Base-by-base conservation (phyloP, 2,797 vertebrate species). In the Capromys pilorides region DNA sequence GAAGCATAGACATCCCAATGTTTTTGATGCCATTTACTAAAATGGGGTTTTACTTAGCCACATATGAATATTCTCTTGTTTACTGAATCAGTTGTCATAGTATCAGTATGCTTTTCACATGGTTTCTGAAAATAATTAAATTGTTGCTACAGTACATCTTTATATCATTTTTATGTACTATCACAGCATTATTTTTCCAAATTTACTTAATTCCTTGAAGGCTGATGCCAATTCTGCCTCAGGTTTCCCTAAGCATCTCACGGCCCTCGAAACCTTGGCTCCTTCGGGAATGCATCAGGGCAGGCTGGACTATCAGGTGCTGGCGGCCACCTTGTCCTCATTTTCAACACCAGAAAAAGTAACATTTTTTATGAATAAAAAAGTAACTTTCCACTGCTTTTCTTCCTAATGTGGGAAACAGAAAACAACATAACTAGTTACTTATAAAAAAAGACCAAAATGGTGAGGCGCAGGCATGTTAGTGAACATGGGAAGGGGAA, bases 361-460 rank as follows among this genome's bases (percentile, higher is more conserved):
- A 95, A 39, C 31, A 59, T 61, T 96, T 96, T 82, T 87, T 84
- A 59, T 71, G 49, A 84, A 94, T 95, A 80, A 90, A 95, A 28
- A 82, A 87, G 28, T 94, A 82, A 86, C 62, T 81, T 96, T 33
- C 88, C 18, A 57, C 41, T 69, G 51, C 21, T 73, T 59, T 82
- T 81, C 33, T 81, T 87, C 88, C 26, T 62, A 87, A 39, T 71
- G 81, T 1, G 11, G 12, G 13, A 95, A 59, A 86, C 28, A 96
- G 41, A 93, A 62, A 73, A 88, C 11, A 77, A 90, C 10, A 94
- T 31, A 51, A 2, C n/a, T 2, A 88, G 41, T 45, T 93, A 59
- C 86, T 67, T 89, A 28, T 49, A 41, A 73, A 77, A 73, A 87
- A 36, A 86, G 31, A 93, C 21, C 89, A 78, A 75, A 97, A 90